phyloP scores from a whole-genome alignment of 1,140 invertebrate species.

The Antheraea pernyi region DNA sequence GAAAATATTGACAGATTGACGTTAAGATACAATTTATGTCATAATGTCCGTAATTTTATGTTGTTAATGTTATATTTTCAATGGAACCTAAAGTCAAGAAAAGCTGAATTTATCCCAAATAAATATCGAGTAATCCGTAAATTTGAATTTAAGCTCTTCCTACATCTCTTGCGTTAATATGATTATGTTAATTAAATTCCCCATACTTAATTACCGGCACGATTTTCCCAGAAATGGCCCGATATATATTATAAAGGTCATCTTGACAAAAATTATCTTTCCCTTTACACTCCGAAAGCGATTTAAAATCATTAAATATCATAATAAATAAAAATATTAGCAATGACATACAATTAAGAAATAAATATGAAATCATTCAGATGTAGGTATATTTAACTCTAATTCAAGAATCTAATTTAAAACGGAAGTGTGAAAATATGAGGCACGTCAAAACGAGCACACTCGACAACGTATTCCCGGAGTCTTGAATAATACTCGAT shows the following conservation, averaged over 20 bases:
- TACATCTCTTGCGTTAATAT: background rate
- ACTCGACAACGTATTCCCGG: conserved; percentile 30
- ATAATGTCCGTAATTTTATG: too few relatives aligned
- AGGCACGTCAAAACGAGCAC: conserved; percentile 29
- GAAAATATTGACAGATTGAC: too few relatives aligned
- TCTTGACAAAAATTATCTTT: background rate
- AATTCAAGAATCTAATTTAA: background rate
- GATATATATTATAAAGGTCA: background rate
- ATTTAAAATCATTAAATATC: background rate
- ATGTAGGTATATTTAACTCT: too few relatives aligned
- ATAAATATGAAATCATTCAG: background rate
- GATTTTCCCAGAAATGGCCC: background rate
- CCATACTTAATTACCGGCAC: background rate
- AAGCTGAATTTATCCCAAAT: background rate
- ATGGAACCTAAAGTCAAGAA: background rate
- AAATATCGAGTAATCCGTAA: background rate
- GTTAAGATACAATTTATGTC: too few relatives aligned
- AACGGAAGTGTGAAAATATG: conserved; percentile 24
- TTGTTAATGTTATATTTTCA: background rate
- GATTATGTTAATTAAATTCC: conserved; percentile 3
- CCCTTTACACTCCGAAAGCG: background rate
- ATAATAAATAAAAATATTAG: too few relatives aligned
- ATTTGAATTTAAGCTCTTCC: background rate
- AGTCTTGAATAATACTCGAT: conserved; percentile 46
- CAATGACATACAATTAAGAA: too few relatives aligned